Percentiles rank a stretch among this genome's conserved stretches.
Conservation (phyloP, 2,797 vertebrate genomes). For the Propithecus deckenii region DNA sequence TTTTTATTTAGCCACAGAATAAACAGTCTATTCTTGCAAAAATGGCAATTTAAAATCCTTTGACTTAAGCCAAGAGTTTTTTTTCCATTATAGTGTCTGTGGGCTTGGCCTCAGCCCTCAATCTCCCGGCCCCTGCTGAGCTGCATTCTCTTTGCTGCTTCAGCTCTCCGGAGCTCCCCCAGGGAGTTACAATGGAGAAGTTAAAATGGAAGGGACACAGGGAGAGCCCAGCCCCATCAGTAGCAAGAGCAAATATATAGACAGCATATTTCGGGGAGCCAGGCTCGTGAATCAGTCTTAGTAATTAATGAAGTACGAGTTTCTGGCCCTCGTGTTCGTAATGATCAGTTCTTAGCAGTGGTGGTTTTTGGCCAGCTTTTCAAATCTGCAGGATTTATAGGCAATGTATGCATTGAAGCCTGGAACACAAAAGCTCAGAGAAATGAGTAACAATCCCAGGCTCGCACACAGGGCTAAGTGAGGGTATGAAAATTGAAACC, state of each 20-base stretch:
- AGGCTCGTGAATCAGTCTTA: not conserved
- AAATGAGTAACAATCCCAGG: not conserved
- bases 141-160: not conserved
- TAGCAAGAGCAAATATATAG: not conserved
- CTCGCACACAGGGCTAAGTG: not conserved
- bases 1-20: conserved; percentile 51
- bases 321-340: not conserved
- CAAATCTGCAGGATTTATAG: not conserved
- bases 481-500: not conserved
- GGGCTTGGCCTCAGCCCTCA: not conserved
- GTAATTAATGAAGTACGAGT: not conserved
- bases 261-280: not conserved
- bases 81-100: not conserved
- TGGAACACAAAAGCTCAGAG: not conserved
- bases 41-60: conserved; percentile 52
- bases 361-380: not conserved
- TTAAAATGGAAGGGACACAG: not conserved
- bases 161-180: not conserved
- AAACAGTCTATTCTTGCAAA: conserved; percentile 43
- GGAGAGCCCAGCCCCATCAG: not conserved
- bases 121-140: not conserved
- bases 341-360: not conserved
- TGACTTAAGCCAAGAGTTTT: not conserved
- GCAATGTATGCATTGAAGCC: not conserved
- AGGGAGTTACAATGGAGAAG: not conserved